Conservation (phyloP, 2,888 invertebrate species). For the Nebria salina region DNA sequence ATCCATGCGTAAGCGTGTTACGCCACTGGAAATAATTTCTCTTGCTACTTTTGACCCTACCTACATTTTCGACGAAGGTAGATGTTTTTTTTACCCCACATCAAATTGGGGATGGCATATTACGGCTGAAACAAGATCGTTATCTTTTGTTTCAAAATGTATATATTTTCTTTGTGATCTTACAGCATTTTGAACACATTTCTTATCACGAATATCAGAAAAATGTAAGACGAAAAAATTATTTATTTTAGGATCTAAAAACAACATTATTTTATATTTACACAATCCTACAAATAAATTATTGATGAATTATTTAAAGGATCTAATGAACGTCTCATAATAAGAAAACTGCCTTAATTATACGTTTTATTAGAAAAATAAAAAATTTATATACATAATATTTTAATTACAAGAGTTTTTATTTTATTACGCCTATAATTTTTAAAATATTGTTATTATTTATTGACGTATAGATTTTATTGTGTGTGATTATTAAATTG, state of each 20-base stretch:
- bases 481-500: not conserved
- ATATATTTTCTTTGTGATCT: not conserved
- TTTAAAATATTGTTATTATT: too few species aligned
- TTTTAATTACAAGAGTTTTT: too few species aligned
- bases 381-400: too few species aligned
- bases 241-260: not conserved
- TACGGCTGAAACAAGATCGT: not conserved
- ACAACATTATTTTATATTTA: not conserved
- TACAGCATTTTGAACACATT: not conserved
- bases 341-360: too few species aligned
- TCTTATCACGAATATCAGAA: not conserved
- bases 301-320: too few species aligned
- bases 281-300: too few species aligned
- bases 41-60: constrained; percentile 27
- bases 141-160: not conserved
- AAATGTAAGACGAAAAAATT: too few species aligned
- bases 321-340: too few species aligned
- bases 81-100: not conserved
- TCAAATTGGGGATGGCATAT: not conserved
- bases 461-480: too few species aligned
- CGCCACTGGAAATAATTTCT: constrained; percentile 40
- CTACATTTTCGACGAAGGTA: constrained; percentile 4
- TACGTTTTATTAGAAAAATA: too few species aligned
- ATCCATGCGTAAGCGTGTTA: constrained; percentile 24
- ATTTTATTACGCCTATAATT: too few species aligned